Evolutionary conservation across 2,888 invertebrate genomes (phyloP).

Genomic region (Dryobota labecula): DNA sequence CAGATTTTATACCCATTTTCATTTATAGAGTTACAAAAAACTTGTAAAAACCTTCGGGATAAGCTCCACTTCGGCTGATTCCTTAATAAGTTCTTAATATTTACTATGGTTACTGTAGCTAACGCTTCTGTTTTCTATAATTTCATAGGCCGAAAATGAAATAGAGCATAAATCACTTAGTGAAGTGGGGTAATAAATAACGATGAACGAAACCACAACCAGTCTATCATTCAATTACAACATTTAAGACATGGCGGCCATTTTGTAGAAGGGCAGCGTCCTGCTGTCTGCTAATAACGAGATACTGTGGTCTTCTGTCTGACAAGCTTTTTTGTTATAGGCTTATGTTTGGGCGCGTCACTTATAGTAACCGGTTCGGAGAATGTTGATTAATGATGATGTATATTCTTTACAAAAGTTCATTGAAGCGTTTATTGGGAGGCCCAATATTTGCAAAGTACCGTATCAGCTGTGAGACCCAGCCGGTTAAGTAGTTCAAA

Average conservation of each 20-base stretch:
- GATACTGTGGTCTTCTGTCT: slow-evolving; percentile 1
- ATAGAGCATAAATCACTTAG: slow-evolving; percentile 49
- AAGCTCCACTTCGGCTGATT: background rate
- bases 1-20: background rate
- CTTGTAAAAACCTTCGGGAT: background rate
- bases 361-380: slow-evolving; percentile 24
- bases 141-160: slow-evolving; percentile 26
- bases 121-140: slow-evolving; percentile 35
- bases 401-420: slow-evolving; percentile 12
- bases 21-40: background rate
- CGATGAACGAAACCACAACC: slow-evolving; percentile 42
- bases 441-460: slow-evolving; percentile 7
- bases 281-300: slow-evolving; percentile 21
- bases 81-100: background rate
- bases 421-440: slow-evolving; percentile 18
- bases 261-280: slow-evolving; percentile 29
- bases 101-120: background rate
- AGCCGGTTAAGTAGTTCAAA: background rate
- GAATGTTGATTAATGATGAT: slow-evolving; percentile 24
- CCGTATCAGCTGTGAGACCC: background rate
- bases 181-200: slow-evolving; percentile 50
- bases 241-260: slow-evolving; percentile 19
- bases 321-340: slow-evolving; percentile 2
- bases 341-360: slow-evolving; percentile 13
- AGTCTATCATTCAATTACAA: slow-evolving; percentile 42